phyloP scores from a whole-genome alignment of 2,797 vertebrate species.

The Phrynocephalus forsythii region DNA sequence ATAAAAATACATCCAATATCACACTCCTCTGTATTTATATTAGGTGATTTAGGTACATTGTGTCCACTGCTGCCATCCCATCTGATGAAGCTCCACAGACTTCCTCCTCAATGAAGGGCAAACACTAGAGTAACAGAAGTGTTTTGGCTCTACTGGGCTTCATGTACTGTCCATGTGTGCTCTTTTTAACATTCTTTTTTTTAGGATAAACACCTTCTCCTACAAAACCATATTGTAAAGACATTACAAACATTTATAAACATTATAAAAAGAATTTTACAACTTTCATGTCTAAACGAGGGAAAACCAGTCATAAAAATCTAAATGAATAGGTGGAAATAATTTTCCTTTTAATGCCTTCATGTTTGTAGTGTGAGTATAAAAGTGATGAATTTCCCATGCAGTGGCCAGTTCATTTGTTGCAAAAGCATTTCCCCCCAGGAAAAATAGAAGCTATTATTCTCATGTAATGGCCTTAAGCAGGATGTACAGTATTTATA shows the following conservation, averaged over 20 bases:
- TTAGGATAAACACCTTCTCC: not conserved
- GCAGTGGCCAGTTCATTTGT: slow-evolving; percentile 57
- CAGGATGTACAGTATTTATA: slow-evolving; percentile 64
- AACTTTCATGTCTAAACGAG: slow-evolving; percentile 33
- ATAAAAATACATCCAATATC: not conserved
- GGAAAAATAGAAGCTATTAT: slow-evolving; percentile 69
- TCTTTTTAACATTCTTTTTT: slow-evolving; percentile 32
- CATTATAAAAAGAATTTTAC: not conserved
- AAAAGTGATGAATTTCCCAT: slow-evolving; percentile 55
- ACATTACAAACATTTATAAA: not conserved
- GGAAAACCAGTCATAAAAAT: slow-evolving; percentile 35
- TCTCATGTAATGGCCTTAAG: slow-evolving; percentile 69
- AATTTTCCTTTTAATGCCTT: slow-evolving; percentile 46
- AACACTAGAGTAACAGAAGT: not conserved
- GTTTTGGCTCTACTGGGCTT: no score
- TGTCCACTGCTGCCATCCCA: not conserved
- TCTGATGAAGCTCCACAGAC: not conserved
- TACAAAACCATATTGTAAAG: slow-evolving; percentile 14
- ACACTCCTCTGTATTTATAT: not conserved
- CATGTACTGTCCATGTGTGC: not conserved
- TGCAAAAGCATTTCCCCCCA: slow-evolving; percentile 65
- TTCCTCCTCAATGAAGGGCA: not conserved
- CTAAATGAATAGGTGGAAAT: slow-evolving; percentile 18
- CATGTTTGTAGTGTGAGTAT: slow-evolving; percentile 52
- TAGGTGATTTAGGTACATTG: not conserved